Conservation (phyloP, 2,797 vertebrate genomes). For the Setipinna tenuifilis region DNA sequence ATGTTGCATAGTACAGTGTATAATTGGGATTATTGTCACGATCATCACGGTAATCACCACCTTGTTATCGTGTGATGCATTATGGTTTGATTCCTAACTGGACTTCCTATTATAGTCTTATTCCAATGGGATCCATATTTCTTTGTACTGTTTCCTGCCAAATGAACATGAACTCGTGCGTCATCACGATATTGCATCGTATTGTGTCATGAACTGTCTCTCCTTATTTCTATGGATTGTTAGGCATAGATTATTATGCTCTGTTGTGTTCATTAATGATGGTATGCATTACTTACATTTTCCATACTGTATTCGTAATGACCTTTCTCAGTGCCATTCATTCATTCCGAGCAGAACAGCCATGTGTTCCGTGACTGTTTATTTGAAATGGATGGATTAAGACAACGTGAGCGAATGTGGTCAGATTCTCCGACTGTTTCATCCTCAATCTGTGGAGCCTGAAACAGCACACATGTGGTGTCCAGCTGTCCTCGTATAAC, state of each 20-base stretch:
- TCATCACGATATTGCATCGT: no score
- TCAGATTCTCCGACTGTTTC: slow-evolving; percentile 50
- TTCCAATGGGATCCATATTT: no score
- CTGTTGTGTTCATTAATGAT: no score
- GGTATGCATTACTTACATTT: not conserved
- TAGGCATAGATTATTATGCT: no score
- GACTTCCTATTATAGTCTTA: no score
- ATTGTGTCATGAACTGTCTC: no score
- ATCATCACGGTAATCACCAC: not conserved
- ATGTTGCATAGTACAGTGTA: not conserved
- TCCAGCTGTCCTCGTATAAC: slow-evolving; percentile 59
- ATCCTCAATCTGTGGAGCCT: slow-evolving; percentile 50
- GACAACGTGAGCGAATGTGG: slow-evolving; percentile 5
- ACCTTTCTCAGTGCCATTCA: slow-evolving; percentile 1
- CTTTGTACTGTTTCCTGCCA: no score
- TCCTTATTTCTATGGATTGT: no score
- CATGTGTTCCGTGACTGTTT: slow-evolving; percentile 3
- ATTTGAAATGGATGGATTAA: slow-evolving; percentile 20
- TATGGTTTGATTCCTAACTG: no score
- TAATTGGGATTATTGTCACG: not conserved
- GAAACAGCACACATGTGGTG: slow-evolving; percentile 57
- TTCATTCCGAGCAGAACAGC: not conserved
- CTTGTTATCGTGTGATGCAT: no score
- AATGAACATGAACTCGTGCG: no score
- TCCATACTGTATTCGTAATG: not conserved